Evolutionary conservation across 2,888 invertebrate genomes (phyloP), one percentile per base, ranked within the genome.

Genomic region (Aphidius colemani): DNA sequence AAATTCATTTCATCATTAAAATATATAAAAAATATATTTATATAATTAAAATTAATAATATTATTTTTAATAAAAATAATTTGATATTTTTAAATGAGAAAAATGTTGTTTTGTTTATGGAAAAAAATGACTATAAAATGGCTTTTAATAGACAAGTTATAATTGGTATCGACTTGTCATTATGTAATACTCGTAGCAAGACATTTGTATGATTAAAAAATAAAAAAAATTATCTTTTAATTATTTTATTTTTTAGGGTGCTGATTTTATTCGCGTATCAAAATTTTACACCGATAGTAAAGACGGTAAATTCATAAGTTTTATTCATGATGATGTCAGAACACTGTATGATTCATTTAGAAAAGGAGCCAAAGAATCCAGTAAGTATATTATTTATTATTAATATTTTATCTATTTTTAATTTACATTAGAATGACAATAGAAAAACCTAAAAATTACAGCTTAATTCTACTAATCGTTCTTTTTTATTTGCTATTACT

Each of bases 271-370:
- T 77, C 88, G 94, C 75, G 93, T 94, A 67, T 95, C 95, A 59
- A 92, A 93, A 82, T 94, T 95, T 85, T 93, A 91, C 85, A 93
- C 93, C 84, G 94, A 94, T 77, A 90, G 93, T 68, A 93, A 92
- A 84, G 93, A 92, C 75, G 94, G 94, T 63, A 91, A 91, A 82
- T 95, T 90, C 83, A 85, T 94, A 70, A 90, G 90, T 78, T 94
- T 89, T 82, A 86, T 95, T 69, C 91, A 91, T 81, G 93, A 95
- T 75, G 96, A 96, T 82, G 91, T 93, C 63, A 89, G 88, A 78
- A 97, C 97, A 59, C 85, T 96, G 48, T 96, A 94, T 82, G 95
- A 96, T 75, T 90, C 91, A 70, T 95, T 96, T 84, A 90, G 95
- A 72, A 88, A 93, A 82, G 97, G 97, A 69, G 93, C 95, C 74